These are phyloP conservation scores for Hirudo medicinalis DNA, from an alignment of 1,140 invertebrate genomes.

Conservation along the genomic window DNA sequence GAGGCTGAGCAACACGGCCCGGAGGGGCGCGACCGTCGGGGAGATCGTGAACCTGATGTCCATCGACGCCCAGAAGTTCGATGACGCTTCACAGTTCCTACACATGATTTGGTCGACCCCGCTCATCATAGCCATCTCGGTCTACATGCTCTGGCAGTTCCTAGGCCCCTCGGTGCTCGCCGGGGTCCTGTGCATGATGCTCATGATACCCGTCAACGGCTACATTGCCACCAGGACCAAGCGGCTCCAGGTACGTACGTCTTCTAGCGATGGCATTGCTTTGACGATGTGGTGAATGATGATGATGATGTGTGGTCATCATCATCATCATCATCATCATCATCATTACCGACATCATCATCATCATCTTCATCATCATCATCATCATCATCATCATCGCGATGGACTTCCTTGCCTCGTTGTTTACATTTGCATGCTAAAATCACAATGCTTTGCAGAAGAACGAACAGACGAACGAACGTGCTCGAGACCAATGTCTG, in stretches of 20 bases:
- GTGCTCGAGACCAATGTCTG: too few species aligned
- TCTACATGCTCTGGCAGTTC: constrained; percentile 73
- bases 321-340: too few species aligned
- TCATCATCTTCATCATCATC: too few species aligned
- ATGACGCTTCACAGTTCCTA: constrained; percentile 49
- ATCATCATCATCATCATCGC: too few species aligned
- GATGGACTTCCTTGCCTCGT: too few species aligned
- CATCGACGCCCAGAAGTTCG: constrained; percentile 38
- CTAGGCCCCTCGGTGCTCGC: constrained; percentile 35
- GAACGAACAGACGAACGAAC: too few species aligned
- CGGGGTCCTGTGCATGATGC: constrained; percentile 35
- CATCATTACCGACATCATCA: too few species aligned
- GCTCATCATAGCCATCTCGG: constrained; percentile 64
- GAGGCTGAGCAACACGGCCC: constrained; percentile 35
- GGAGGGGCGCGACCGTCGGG: constrained; percentile 39
- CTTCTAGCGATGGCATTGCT: too few species aligned
- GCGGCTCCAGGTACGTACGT: constrained; percentile 39
- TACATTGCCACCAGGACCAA: constrained; percentile 65
- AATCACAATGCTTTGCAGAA: too few species aligned
- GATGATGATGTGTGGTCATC: too few species aligned
- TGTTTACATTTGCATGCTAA: too few species aligned
- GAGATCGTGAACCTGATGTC: constrained; percentile 48
- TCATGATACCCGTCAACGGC: constrained; percentile 50
- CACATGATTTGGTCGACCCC: constrained; percentile 90
- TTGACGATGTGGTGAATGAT: too few species aligned